These are phyloP conservation scores for Caenorhabditis sinica DNA, from an alignment of 2,888 invertebrate species.

Conservation along the genomic window DNA sequence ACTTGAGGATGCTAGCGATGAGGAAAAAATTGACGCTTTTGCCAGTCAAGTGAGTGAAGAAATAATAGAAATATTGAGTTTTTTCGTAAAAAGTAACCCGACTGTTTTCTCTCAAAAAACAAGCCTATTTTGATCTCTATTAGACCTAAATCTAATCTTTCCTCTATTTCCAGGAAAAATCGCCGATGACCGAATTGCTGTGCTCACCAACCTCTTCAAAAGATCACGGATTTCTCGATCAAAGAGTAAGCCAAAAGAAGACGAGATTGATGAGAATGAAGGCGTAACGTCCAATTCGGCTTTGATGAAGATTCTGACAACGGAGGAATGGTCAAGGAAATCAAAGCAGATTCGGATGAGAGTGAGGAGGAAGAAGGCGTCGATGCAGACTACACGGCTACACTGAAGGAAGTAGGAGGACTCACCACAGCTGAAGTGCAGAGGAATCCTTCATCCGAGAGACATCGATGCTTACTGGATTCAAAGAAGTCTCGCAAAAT, in stretches of 20 bases:
- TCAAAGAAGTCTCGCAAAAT: slow-evolving; percentile 94
- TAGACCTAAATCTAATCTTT: too few species aligned
- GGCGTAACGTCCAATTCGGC: slow-evolving; percentile 99
- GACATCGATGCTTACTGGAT: slow-evolving; percentile 99
- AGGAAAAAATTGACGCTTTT: too few species aligned
- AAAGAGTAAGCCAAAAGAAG: slow-evolving; percentile 74
- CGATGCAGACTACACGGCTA: slow-evolving; percentile 79
- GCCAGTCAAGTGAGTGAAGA: too few species aligned
- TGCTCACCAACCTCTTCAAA: slow-evolving; percentile 97
- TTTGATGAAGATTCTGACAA: slow-evolving; percentile 95
- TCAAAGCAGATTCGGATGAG: slow-evolving; percentile 86
- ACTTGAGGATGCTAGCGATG: too few species aligned
- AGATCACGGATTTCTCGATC: slow-evolving; percentile 95
- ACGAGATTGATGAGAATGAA: slow-evolving; percentile 97
- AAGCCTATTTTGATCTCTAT: too few species aligned
- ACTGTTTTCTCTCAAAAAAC: too few species aligned
- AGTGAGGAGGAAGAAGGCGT: slow-evolving; percentile 88
- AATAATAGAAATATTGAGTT: too few species aligned
- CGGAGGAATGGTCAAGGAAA: slow-evolving; percentile 96
- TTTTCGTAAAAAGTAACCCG: too few species aligned
- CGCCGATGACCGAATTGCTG: slow-evolving; percentile 93
- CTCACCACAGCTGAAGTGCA: slow-evolving; percentile 54
- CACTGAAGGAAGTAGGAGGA: slow-evolving; percentile 74
- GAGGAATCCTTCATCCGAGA: slow-evolving; percentile 88
- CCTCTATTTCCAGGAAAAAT: too few species aligned